A percentile compares a stretch with the other conserved stretches of the same genome.
Evolutionary conservation across 2,888 invertebrate species (phyloP).

Genomic region (Bombylius major): DNA sequence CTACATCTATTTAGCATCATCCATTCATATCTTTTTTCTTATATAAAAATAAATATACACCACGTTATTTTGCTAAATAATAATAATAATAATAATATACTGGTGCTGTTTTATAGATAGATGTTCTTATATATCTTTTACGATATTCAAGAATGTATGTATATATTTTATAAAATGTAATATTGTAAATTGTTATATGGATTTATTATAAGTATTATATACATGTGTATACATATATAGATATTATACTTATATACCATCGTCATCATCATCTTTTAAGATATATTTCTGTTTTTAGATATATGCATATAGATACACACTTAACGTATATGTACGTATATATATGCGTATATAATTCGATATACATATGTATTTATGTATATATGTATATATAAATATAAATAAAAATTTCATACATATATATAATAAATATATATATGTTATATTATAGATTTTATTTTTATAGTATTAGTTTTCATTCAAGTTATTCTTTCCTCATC

Average conservation of each 20-base stretch:
- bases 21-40: background rate
- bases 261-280: too few species aligned
- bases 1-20: background rate
- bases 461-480: conserved; percentile 25
- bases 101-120: too few species aligned
- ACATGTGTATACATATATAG: background rate
- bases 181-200: too few species aligned
- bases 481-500: conserved; percentile 21
- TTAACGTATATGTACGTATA: background rate
- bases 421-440: conserved; percentile 1
- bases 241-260: too few species aligned
- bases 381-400: too few species aligned
- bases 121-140: too few species aligned
- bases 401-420: conserved; percentile 4
- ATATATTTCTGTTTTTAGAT: background rate
- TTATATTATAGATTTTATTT: conserved; percentile 12
- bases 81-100: too few species aligned
- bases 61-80: too few species aligned
- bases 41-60: too few species aligned
- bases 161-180: too few species aligned
- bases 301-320: background rate
- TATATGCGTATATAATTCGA: background rate
- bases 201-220: background rate
- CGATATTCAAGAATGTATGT: too few species aligned
- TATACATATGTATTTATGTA: background rate